Conservation (phyloP, 2,113 vertebrate species). For the Odontophorus gujanensis region DNA sequence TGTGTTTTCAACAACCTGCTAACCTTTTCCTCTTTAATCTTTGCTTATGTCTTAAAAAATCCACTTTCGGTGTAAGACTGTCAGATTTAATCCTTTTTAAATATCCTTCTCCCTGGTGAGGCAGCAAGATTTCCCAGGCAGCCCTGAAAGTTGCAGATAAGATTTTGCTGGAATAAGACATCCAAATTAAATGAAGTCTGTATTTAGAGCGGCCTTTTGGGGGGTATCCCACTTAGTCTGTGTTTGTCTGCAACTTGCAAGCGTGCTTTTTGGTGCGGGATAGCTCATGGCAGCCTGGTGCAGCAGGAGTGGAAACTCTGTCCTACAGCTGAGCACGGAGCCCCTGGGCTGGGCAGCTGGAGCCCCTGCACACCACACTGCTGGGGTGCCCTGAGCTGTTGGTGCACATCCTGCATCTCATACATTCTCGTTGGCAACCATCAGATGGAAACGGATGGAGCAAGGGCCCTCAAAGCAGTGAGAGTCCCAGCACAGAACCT, state of each 20-base stretch:
- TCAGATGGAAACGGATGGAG: neutral
- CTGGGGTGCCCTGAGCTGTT: no score
- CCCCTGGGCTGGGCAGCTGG: neutral
- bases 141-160: conserved; percentile 43
- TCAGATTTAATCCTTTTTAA: conserved; percentile 68
- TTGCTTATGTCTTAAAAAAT: conserved; percentile 56
- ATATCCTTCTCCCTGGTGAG: conserved; percentile 51
- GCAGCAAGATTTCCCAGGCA: conserved; percentile 48
- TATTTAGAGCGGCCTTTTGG: conserved; percentile 18
- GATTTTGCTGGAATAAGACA: conserved; percentile 32
- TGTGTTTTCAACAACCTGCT: conserved; percentile 23
- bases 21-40: conserved; percentile 35
- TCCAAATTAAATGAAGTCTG: neutral
- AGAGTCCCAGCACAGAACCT: neutral
- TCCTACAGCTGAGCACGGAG: neutral
- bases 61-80: conserved; percentile 9
- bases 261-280: neutral
- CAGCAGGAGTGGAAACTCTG: neutral
- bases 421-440: neutral
- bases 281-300: neutral
- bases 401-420: neutral
- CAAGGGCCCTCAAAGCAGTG: neutral
- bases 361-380: neutral
- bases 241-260: neutral
- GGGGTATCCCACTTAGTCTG: neutral